Evolutionary conservation across 2,113 vertebrate genomes (phyloP).

Genomic region (Sterrhoptilus dennistouni): DNA sequence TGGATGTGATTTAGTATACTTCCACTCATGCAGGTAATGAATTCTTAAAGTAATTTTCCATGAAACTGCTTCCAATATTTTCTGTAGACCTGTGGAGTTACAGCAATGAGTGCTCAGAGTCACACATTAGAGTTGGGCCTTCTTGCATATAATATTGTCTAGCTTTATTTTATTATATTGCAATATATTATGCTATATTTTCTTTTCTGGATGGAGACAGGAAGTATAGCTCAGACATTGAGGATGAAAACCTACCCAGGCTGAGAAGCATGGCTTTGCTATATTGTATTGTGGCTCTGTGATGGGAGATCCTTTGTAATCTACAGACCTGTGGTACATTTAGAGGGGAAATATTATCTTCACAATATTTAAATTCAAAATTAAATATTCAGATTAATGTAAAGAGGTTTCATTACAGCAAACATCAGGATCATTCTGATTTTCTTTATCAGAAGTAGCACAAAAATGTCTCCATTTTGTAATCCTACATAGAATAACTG

Average conservation of each 20-base stretch:
- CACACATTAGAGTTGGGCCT: accelerated
- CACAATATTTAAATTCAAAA: not conserved
- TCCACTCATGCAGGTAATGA: not conserved
- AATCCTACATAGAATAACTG: not conserved
- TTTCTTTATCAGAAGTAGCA: not conserved
- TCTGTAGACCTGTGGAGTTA: not conserved
- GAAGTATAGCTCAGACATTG: not conserved
- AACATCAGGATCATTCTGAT: not conserved
- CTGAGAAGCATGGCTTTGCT: not conserved
- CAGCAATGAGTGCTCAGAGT: not conserved
- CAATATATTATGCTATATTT: not conserved
- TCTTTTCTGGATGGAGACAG: not conserved
- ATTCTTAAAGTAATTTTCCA: not conserved
- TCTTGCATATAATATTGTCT: not conserved
- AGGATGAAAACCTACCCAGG: not conserved
- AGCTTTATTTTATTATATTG: not conserved
- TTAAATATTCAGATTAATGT: not conserved
- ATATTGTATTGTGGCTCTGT: not conserved
- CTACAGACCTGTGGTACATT: not conserved
- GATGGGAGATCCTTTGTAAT: not conserved
- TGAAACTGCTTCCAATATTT: not conserved
- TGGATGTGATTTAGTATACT: not conserved
- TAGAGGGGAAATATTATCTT: not conserved
- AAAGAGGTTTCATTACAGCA: not conserved
- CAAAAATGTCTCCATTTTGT: not conserved